Evolutionary conservation across 2,888 invertebrate genomes (phyloP).

Genomic region (Diaprepes abbreviatus): DNA sequence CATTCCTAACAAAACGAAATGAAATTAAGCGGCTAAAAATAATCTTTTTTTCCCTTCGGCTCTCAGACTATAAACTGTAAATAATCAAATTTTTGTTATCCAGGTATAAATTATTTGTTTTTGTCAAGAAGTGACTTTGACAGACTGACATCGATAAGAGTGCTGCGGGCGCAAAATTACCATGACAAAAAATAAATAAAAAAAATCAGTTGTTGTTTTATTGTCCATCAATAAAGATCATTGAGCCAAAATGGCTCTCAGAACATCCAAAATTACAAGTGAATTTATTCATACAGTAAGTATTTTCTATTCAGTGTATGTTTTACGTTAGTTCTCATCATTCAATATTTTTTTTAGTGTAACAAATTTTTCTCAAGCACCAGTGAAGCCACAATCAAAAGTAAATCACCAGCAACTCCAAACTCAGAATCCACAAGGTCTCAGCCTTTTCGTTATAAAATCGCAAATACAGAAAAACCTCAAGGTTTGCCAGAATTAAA

Average conservation of each 20-base stretch:
- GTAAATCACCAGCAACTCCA: conserved; percentile 20
- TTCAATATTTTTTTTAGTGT: conserved; percentile 43
- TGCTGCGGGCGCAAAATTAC: conserved; percentile 27
- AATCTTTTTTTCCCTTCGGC: no score
- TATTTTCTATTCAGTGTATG: conserved; percentile 23
- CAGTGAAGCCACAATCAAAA: conserved; percentile 32
- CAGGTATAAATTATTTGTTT: neutral
- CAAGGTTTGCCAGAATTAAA: conserved; percentile 37
- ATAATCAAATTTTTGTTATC: no score
- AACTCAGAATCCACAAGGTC: conserved; percentile 7
- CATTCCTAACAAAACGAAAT: no score
- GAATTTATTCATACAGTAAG: conserved; percentile 53
- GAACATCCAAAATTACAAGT: conserved; percentile 55
- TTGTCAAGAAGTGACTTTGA: conserved; percentile 1
- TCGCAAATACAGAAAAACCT: conserved; percentile 43
- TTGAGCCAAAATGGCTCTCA: conserved; percentile 54
- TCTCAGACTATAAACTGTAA: no score
- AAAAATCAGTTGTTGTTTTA: conserved; percentile 45
- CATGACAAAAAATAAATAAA: conserved; percentile 40
- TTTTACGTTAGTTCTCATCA: neutral
- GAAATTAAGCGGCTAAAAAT: no score
- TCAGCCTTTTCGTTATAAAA: conserved; percentile 39
- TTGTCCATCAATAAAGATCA: conserved; percentile 30
- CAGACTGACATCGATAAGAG: conserved; percentile 19
- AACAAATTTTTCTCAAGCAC: conserved; percentile 47